Conservation (phyloP, 1,140 invertebrate genomes). For the Aphaenogaster rudis region DNA sequence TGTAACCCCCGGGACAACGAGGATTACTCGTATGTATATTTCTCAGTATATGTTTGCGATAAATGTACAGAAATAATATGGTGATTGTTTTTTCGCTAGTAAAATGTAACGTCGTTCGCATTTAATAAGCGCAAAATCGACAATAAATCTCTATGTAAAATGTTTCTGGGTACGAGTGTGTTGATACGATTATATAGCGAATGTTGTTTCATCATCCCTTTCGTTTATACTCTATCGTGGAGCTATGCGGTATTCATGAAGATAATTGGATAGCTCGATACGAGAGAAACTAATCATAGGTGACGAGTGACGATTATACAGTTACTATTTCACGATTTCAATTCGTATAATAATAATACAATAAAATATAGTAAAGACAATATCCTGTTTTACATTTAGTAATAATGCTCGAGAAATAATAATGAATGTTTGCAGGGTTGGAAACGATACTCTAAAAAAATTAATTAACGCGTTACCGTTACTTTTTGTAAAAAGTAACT, state of each 20-base stretch:
- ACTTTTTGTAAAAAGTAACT: too few species aligned
- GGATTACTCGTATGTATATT: conserved; percentile 17
- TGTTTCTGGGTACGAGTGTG: background rate
- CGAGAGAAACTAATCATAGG: conserved; percentile 24
- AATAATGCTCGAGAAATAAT: conserved; percentile 51
- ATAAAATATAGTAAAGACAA: background rate
- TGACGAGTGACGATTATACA: background rate
- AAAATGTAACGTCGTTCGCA: conserved; percentile 19
- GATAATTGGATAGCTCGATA: conserved; percentile 39
- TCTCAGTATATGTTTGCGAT: background rate
- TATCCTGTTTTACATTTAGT: conserved; percentile 46
- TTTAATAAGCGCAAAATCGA: conserved; percentile 57
- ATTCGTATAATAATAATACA: background rate
- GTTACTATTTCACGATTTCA: conserved; percentile 29
- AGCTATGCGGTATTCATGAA: background rate
- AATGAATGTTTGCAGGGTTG: too few species aligned
- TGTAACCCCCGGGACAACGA: conserved; percentile 2
- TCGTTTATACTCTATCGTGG: conserved; percentile 3
- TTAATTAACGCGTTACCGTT: too few species aligned
- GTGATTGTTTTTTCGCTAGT: conserved; percentile 32
- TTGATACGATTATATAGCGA: conserved; percentile 33
- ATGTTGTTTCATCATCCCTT: conserved; percentile 25
- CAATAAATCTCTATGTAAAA: conserved; percentile 44
- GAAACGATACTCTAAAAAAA: too few species aligned
- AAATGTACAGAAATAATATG: conserved; percentile 45